Base-by-base conservation (phyloP, 2,113 vertebrate genomes). In the Callipepla squamata region DNA sequence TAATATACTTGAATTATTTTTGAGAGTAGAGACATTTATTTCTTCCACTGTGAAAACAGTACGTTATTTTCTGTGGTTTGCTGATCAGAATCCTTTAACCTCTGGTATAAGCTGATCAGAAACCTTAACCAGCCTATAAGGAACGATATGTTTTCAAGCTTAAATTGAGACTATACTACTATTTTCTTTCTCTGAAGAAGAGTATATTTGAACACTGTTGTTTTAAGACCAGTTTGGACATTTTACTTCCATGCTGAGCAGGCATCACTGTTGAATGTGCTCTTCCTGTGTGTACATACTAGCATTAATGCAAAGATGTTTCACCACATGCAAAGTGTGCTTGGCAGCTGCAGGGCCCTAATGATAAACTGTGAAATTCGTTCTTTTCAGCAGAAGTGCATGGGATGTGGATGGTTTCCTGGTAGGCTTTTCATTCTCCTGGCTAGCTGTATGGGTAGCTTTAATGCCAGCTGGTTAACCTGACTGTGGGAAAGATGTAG, bases 341-440 rank as follows among this genome's bases (percentile, higher is more conserved):
- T 84, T 94, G 90, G 85, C 73, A 94, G 48, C 59, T 82, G 58
- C 50, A 88, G 40, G 62, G 62, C 28, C 30, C 76, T 72, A 67
- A 93, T 74, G 59, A 90, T 61, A 73, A 80, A 26, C 34, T 85
- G 48, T 89, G 77, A 59, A 94, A 93, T 97, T 94, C 96, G 53
- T 69, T 95, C 96, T 87, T 94, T 94, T 88, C 66, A 96, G 65
- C 17, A 6, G 30, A 57, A 75, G 73, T 85, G 69, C 53, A 45
- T 6, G 55, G 83, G 36, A 34, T 92, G 51, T 84, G 55, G 48
- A 69, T 92, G 83, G 59, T 83, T 89, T 96, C 89, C 86, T 92
- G 89, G 67, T 72, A 89, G 63, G 34, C 62, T 81, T 76, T 63
- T 47, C 79, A 50, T 45, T 47, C 63, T 89, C 28, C 85, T 82